phyloP scores from a whole-genome alignment of 1,140 invertebrate genomes.

The Anthonomus grandis region DNA sequence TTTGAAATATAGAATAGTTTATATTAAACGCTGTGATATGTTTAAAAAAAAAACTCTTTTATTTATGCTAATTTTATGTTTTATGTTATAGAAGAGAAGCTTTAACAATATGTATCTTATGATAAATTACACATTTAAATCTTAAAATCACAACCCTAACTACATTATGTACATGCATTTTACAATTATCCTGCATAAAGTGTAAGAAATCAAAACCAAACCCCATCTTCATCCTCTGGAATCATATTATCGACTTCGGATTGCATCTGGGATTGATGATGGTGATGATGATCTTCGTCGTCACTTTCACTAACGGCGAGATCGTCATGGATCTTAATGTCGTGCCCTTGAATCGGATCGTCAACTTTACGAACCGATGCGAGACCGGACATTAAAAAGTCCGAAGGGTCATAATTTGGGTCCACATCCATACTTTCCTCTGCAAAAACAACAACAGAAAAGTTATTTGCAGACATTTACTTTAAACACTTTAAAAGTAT shows the following conservation, averaged over 20 bases:
- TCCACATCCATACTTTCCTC: conserved; percentile 79
- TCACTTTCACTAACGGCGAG: conserved; percentile 77
- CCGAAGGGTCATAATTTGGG: conserved; percentile 83
- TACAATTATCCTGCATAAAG: too few relatives aligned
- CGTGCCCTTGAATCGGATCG: conserved; percentile 26
- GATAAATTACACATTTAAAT: too few relatives aligned
- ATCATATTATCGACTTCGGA: conserved; percentile 2
- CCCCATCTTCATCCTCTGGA: conserved; percentile 20
- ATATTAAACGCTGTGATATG: too few relatives aligned
- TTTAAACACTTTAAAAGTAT: too few relatives aligned
- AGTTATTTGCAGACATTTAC: too few relatives aligned
- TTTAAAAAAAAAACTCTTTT: too few relatives aligned
- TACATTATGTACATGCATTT: too few relatives aligned
- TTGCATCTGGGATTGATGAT: background rate
- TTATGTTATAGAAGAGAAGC: too few relatives aligned
- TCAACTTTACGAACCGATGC: conserved; percentile 42
- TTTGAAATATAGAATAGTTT: too few relatives aligned
- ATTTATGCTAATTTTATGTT: too few relatives aligned
- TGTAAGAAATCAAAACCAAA: conserved; percentile 23
- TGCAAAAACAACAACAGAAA: conserved; percentile 45
- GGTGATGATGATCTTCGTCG: conserved; percentile 53
- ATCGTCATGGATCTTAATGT: conserved; percentile 64
- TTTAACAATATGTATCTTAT: too few relatives aligned
- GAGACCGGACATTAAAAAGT: conserved; percentile 66
- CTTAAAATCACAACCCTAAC: too few relatives aligned